A percentile compares a stretch with the other conserved stretches of the same genome.
Conservation (phyloP, 2,113 vertebrate species). For the Mustela lutreola region DNA sequence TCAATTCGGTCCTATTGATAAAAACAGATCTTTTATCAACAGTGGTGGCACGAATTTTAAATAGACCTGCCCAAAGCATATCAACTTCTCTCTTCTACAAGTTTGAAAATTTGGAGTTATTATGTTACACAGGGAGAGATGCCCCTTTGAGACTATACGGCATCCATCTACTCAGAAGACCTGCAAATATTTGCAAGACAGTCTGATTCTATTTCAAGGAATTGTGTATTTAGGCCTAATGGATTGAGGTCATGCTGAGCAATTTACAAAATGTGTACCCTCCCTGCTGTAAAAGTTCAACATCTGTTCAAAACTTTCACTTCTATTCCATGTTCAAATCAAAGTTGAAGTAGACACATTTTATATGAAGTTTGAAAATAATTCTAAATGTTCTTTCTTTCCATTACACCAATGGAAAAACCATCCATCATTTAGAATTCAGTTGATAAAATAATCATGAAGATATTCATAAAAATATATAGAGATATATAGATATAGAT, state of each 20-base stretch:
- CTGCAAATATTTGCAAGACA: background rate
- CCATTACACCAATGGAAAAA: conserved; percentile 55
- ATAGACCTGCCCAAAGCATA: background rate
- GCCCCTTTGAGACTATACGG: background rate
- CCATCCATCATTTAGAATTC: background rate
- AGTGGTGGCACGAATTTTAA: background rate
- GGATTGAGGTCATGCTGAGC: conserved; percentile 51
- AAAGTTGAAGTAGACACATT: background rate
- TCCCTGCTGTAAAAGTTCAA: background rate
- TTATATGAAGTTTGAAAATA: conserved; percentile 53
- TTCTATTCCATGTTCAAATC: conserved; percentile 56
- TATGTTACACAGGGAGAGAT: background rate
- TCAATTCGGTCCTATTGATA: background rate
- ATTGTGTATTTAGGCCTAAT: conserved; percentile 57
- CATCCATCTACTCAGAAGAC: background rate
- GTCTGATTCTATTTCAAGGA: conserved; percentile 39
- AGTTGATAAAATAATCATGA: conserved; percentile 32
- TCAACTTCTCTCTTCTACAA: background rate
- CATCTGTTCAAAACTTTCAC: conserved; percentile 8
- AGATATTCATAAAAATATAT: conserved; percentile 57
- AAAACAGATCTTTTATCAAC: background rate
- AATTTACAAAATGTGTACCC: conserved; percentile 55
- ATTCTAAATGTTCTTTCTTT: conserved; percentile 53
- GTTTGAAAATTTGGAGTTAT: background rate
- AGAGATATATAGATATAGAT: conserved; percentile 55